Evolutionary conservation across 2,113 vertebrate genomes (phyloP), one percentile per base, ranked within the genome.

Genomic region (Penelope pileata): DNA sequence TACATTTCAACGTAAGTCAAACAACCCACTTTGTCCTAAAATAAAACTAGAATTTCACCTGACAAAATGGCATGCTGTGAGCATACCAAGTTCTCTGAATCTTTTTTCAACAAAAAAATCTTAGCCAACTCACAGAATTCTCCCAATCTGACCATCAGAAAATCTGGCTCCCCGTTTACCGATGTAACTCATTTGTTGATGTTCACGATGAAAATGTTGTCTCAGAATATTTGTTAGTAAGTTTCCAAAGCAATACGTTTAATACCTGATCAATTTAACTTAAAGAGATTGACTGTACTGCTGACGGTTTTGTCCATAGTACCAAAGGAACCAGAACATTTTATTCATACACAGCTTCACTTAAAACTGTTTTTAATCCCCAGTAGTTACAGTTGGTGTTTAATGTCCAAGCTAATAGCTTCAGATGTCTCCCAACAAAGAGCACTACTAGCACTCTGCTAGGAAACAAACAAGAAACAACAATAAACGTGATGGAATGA

Each of bases 351-450:
- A 13, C 21, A 81, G 26, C 53, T 83, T 83, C 54, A 38, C 45
- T 85, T 82, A 79, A 47, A 73, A 42, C 68, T 81, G 68, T 16
- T 90, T 92, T 95, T 94, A 91, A 95, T 88, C 3, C 5, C 58
- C 70, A 85, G 68, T 22, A 62, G 62, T 82, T 92, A 74, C 89
- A 60, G 56, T 58, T 14, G 30, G 36, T 93, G 62, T 59, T 89
- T 95, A 83, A 76, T 60, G 74, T 91, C 66, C 83, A 93, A 76
- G 82, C 34, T 76, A 86, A 48, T 84, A 89, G 68, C 53, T 84
- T 82, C 80, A 89, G 30, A 64, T 45, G 8, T 73, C 86, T 92
- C 81, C 66, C 58, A 84, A 50, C 66, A 88, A 90, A 86, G 11
- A 78, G 43, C 38, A 79, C 75, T 58, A 75, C 77, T 80, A 68